Percentiles rank a stretch among this genome's conserved stretches.
These are phyloP conservation scores for Gambelia wislizenii DNA, from an alignment of 2,797 vertebrate genomes.

Conservation along the genomic window DNA sequence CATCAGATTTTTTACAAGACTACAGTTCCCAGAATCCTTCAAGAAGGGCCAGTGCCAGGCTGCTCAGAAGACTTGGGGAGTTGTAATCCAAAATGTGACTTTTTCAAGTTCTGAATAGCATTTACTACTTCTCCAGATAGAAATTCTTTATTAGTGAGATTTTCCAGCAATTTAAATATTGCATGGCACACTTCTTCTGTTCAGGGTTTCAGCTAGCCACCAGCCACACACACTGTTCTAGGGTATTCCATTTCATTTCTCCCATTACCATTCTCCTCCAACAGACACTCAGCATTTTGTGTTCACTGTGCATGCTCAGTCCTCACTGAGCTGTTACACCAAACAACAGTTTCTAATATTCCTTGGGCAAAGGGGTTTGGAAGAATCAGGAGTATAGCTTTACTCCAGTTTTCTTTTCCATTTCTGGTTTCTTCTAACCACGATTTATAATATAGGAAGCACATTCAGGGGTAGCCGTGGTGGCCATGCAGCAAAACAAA, in stretches of 20 bases:
- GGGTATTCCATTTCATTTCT: background rate
- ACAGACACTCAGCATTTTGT: background rate
- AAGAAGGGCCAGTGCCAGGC: no score
- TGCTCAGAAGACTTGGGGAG: no score
- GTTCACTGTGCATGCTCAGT: background rate
- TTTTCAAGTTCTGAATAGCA: background rate
- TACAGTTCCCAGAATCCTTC: no score
- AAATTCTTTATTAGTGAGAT: background rate
- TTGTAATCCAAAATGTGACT: no score
- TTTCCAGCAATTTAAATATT: background rate
- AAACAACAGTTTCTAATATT: background rate
- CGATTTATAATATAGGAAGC: no score
- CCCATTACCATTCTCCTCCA: background rate
- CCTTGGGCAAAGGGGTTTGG: background rate
- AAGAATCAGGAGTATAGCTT: background rate
- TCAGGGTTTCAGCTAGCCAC: background rate
- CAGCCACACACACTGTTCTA: background rate
- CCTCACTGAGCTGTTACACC: background rate
- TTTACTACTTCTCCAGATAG: background rate
- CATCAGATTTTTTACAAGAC: no score
- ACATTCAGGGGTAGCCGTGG: no score
- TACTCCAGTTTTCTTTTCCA: background rate
- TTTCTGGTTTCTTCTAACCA: background rate
- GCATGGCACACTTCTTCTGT: background rate
- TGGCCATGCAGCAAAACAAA: no score